A percentile compares a stretch with the other conserved stretches of the same genome.
phyloP scores from a whole-genome alignment of 2,113 vertebrate genomes.

The Geococcyx californianus region DNA sequence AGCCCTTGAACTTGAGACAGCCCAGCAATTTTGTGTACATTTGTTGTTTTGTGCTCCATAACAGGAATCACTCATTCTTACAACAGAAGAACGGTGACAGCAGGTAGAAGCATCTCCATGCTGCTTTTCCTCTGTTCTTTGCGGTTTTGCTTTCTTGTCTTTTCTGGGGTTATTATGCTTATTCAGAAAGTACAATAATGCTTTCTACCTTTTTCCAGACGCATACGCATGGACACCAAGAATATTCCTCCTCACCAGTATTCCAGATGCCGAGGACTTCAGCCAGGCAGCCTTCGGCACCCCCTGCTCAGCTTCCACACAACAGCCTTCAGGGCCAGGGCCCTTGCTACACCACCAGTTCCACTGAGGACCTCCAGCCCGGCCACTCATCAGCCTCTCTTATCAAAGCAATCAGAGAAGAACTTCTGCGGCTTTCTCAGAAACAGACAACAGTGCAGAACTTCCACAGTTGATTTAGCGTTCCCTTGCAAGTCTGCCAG shows the following conservation, averaged over 20 bases:
- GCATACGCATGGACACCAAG: slow-evolving; percentile 84
- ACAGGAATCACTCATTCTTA: not conserved
- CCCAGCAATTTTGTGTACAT: not conserved
- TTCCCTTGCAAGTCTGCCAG: slow-evolving; percentile 54
- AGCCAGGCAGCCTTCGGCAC: slow-evolving; percentile 83
- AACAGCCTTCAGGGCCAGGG: slow-evolving; percentile 76
- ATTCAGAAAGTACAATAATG: not conserved
- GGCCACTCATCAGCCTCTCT: slow-evolving; percentile 94
- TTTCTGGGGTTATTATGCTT: not conserved
- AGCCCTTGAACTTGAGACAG: not conserved
- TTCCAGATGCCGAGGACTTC: slow-evolving; percentile 88
- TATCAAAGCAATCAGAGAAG: slow-evolving; percentile 98
- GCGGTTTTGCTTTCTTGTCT: slow-evolving; percentile 26
- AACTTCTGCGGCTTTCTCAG: slow-evolving; percentile 95
- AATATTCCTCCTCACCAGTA: slow-evolving; percentile 84
- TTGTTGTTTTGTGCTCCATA: slow-evolving; percentile 12
- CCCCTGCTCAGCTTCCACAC: slow-evolving; percentile 79
- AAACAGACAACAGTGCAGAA: slow-evolving; percentile 89
- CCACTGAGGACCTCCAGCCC: slow-evolving; percentile 87
- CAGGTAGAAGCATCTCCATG: slow-evolving; percentile 44
- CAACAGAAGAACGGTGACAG: not conserved
- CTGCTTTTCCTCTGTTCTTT: slow-evolving; percentile 28
- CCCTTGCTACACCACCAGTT: slow-evolving; percentile 83
- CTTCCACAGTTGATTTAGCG: slow-evolving; percentile 90
- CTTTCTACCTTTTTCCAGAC: slow-evolving; percentile 64